phyloP scores from a whole-genome alignment of 2,113 vertebrate species.

The Glaucidium brasilianum region DNA sequence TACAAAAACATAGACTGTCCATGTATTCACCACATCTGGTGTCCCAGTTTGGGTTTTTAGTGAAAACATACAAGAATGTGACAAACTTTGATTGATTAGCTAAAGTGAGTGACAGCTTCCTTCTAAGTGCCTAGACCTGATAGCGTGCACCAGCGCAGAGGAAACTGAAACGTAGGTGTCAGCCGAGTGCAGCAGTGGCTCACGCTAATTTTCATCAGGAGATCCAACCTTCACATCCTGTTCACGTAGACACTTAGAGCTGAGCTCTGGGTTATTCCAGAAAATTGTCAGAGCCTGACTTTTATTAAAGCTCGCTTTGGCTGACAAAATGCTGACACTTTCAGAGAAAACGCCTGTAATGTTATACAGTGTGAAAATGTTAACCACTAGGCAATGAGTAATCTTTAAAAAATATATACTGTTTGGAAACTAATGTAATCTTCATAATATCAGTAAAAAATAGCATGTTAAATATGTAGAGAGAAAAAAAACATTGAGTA shows the following conservation, averaged over 20 bases:
- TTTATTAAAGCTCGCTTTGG: constrained; percentile 54
- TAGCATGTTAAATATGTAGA: neutral
- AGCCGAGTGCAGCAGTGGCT: constrained; percentile 46
- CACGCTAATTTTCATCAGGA: constrained; percentile 53
- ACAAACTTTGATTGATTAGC: constrained; percentile 66
- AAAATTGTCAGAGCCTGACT: constrained; percentile 60
- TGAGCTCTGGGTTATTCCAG: constrained; percentile 46
- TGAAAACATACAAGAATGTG: constrained; percentile 64
- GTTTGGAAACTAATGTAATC: constrained; percentile 47
- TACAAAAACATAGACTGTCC: constrained; percentile 64
- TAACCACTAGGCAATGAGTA: constrained; percentile 37
- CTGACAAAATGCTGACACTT: constrained; percentile 55
- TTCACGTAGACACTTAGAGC: neutral
- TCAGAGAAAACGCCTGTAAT: constrained; percentile 33
- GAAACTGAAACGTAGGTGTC: constrained; percentile 47
- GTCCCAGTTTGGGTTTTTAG: constrained; percentile 63
- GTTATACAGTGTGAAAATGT: constrained; percentile 45
- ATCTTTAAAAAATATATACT: constrained; percentile 16
- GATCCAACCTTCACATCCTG: constrained; percentile 51
- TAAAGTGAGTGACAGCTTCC: constrained; percentile 60
- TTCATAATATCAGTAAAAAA: constrained; percentile 33
- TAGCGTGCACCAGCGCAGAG: neutral
- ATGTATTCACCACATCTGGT: constrained; percentile 67
- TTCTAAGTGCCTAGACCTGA: constrained; percentile 29
- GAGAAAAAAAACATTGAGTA: neutral